Evolutionary conservation across 1,140 invertebrate species (phyloP).

Genomic region (Ooceraea biroi): DNA sequence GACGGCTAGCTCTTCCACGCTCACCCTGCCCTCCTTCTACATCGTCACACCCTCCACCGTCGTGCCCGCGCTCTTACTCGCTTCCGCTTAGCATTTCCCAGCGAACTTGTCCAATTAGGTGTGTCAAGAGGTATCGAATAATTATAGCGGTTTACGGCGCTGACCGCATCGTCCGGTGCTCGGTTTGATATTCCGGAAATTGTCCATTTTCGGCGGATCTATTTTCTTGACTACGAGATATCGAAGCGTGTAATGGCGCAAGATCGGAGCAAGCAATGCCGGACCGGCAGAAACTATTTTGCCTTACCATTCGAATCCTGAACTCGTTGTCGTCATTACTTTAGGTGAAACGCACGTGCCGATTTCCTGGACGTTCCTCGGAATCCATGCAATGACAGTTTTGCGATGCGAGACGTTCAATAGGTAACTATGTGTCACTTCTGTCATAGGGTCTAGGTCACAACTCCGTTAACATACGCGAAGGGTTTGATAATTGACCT

Average conservation of each 20-base stretch:
- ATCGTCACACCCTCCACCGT: background rate
- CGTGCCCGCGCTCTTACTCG: conserved; percentile 69
- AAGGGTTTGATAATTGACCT: conserved; percentile 68
- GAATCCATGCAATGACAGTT: conserved; percentile 22
- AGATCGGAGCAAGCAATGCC: background rate
- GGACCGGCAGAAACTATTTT: background rate
- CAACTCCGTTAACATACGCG: conserved; percentile 56
- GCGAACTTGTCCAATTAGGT: conserved; percentile 82
- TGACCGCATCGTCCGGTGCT: conserved; percentile 35
- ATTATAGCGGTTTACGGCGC: conserved; percentile 71
- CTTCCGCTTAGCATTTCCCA: conserved; percentile 70
- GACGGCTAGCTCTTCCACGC: conserved; percentile 66
- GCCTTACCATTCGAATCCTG: background rate
- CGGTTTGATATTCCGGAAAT: conserved; percentile 42
- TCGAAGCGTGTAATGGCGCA: no score
- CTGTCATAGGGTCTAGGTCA: conserved; percentile 68
- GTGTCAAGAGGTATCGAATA: conserved; percentile 76
- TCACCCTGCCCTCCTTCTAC: conserved; percentile 23
- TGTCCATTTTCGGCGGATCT: conserved; percentile 26
- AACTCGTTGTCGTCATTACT: background rate
- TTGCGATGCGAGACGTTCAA: conserved; percentile 39
- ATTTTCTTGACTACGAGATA: background rate
- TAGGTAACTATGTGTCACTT: conserved; percentile 42
- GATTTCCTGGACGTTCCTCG: background rate
- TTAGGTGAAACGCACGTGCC: background rate